Conservation (phyloP, 2,888 invertebrate species). For the Sceliomorpha sp. region DNA sequence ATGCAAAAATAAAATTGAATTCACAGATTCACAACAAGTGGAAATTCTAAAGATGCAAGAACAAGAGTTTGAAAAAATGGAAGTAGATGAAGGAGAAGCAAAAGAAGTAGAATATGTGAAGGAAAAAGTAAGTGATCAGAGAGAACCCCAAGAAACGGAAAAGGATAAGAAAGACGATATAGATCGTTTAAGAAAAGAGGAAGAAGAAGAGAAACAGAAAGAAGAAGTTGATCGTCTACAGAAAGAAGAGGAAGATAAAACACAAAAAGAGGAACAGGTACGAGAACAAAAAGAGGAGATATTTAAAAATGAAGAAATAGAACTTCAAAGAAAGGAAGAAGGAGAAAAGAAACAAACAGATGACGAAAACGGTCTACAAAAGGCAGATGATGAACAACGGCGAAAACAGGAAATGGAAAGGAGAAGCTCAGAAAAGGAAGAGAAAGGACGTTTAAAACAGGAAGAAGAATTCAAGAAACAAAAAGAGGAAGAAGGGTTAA, state of each 20-base stretch:
- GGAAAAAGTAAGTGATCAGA: neutral
- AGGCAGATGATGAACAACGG: neutral
- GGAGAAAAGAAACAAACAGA: neutral
- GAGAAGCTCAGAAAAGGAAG: neutral
- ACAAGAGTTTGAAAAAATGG: neutral
- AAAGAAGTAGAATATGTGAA: neutral
- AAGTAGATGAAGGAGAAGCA: constrained; percentile 2
- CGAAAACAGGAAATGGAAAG: neutral
- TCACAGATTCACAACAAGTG: neutral
- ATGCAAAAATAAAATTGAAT: neutral
- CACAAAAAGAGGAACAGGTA: neutral
- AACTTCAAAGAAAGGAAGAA: constrained; percentile 10
- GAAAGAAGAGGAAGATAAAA: constrained; percentile 3
- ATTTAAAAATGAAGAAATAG: neutral
- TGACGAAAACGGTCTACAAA: neutral
- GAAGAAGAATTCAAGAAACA: neutral
- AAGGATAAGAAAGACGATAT: neutral
- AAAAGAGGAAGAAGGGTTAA: neutral
- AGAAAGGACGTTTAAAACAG: constrained; percentile 1
- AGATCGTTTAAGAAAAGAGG: constrained; percentile 11
- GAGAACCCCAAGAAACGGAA: neutral
- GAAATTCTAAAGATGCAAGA: too few relatives aligned
- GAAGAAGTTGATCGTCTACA: neutral
- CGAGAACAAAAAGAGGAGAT: neutral
- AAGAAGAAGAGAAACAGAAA: neutral